Conservation (phyloP, 2,797 vertebrate species). For the Molothrus ater region DNA sequence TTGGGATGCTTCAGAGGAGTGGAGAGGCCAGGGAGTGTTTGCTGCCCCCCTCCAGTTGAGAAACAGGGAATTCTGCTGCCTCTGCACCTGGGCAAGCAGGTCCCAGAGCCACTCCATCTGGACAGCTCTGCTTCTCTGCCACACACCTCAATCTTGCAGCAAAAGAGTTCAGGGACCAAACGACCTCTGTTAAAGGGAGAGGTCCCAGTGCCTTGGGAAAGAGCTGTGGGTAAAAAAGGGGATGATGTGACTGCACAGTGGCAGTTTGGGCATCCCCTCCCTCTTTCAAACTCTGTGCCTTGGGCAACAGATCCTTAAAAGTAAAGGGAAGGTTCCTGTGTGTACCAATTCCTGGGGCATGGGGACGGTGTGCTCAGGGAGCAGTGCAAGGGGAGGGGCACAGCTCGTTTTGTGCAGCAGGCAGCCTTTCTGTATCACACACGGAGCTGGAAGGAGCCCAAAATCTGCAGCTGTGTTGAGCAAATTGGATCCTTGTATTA, state of each 20-base stretch:
- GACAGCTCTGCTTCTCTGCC: neutral
- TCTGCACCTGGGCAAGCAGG: neutral
- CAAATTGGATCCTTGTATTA: slow-evolving; percentile 43
- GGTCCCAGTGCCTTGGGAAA: neutral
- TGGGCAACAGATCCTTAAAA: neutral
- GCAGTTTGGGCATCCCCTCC: neutral
- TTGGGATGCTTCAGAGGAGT: neutral
- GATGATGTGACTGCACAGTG: neutral
- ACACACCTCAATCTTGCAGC: neutral
- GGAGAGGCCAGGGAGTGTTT: neutral
- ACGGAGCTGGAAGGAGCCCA: slow-evolving; percentile 37
- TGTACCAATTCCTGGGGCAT: fast-evolving
- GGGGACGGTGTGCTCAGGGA: fast-evolving
- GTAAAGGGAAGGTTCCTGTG: fast-evolving
- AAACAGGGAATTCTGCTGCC: neutral
- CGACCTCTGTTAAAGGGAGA: neutral
- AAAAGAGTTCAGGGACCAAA: neutral
- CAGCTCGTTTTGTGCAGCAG: neutral
- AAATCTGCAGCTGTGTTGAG: slow-evolving; percentile 47
- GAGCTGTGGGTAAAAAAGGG: neutral
- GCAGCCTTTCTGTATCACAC: neutral
- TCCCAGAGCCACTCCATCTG: fast-evolving
- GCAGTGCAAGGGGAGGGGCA: neutral
- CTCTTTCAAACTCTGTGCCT: neutral
- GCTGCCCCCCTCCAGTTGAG: neutral